Base-by-base conservation (phyloP, 2,113 vertebrate genomes). In the Etheostoma cragini region DNA sequence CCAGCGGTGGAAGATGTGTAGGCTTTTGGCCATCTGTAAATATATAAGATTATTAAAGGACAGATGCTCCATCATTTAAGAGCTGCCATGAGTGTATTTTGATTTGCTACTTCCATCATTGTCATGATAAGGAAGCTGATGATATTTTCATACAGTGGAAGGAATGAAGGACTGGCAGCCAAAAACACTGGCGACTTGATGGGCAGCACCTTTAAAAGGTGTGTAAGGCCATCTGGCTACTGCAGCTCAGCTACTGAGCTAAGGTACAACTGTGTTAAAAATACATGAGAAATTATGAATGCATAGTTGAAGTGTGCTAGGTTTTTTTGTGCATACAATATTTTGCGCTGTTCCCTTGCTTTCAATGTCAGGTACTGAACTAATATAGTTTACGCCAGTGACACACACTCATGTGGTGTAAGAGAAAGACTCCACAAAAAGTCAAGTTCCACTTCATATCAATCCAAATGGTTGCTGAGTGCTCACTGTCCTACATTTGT, bases 401-500 rank as follows among this genome's bases (percentile, higher is more conserved):
- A 64, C 62, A 65, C 62, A 8, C 1, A 6, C 60, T 22, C 68
- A n/a, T 60, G 65, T 38, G 0, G 54, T 61, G 72, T 61, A 45
- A 26, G 13, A 63, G 58, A 61, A 38, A 26, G 53, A 81, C 69
- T 70, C 63, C 12, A 17, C 63, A 80, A 69, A 82, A 85, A 81
- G 82, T 89, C 80, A 85, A 85, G 77, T 24, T 76, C 0, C 64
- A 50, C 83, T 87, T 46, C 62, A 52, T 21, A 67, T 68, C 67
- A 52, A 73, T 85, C 80, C 57, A 64, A 78, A 76, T 2, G 50
- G 38, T 30, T 19, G 45, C 6, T 1, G 49, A 84, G 68, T 60
- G 42, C 46, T 80, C 38, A 19, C 67, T 70, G 74, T 53, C 73
- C 73, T 68, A 30, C 49, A 45, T 49, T 47, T 46, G 53, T 33